These are phyloP conservation scores for Allobates femoralis DNA, from an alignment of 2,797 vertebrate genomes.

Conservation along the genomic window DNA sequence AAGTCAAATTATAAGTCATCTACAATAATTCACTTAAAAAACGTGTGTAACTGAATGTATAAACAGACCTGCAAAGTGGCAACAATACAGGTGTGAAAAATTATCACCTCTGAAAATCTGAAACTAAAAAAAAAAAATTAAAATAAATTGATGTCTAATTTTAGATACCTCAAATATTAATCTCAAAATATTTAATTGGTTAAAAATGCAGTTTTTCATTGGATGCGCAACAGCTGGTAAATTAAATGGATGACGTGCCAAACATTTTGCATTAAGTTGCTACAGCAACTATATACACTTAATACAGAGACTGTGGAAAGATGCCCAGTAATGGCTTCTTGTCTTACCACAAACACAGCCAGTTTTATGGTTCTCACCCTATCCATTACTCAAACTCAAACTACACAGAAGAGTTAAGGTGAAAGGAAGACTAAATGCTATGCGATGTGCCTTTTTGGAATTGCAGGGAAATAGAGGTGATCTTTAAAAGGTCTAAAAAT, in stretches of 20 bases:
- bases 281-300: conserved; percentile 38
- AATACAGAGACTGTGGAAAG: conserved; percentile 24
- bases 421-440: conserved; percentile 84
- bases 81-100: conserved; percentile 78
- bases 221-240: not conserved
- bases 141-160: conserved; percentile 70
- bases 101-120: conserved; percentile 72
- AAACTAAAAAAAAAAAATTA: no score
- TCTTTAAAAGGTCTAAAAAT: conserved; percentile 86
- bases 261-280: conserved; percentile 18
- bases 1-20: conserved; percentile 75
- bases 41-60: conserved; percentile 80
- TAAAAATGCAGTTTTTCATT: conserved; percentile 41
- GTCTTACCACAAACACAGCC: conserved; percentile 35
- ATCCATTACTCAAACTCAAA: not conserved
- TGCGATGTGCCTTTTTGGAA: conserved; percentile 78
- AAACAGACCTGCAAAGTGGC: conserved; percentile 82
- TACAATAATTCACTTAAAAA: conserved; percentile 87
- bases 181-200: conserved; percentile 36
- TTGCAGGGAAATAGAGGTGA: conserved; percentile 80
- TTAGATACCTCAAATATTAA: conserved; percentile 33
- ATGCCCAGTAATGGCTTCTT: conserved; percentile 39
- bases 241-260: conserved; percentile 30
- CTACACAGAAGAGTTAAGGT: conserved; percentile 70
- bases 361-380: no score